Conservation (phyloP, 2,888 invertebrate species). For the Hypomecis punctinalis region DNA sequence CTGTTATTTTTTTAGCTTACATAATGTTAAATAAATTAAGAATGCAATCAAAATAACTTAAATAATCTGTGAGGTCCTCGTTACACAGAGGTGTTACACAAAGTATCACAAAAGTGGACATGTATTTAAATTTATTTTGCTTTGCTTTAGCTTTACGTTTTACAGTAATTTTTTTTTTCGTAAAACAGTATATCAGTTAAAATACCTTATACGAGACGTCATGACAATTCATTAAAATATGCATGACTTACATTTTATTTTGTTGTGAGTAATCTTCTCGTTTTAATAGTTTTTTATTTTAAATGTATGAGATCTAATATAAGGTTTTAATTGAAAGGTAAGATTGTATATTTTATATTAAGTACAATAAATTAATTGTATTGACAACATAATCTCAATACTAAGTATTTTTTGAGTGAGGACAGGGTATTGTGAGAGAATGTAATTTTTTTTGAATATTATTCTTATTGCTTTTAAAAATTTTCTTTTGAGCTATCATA, state of each 20-base stretch:
- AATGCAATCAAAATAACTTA: slow-evolving; percentile 9
- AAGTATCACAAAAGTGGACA: slow-evolving; percentile 7
- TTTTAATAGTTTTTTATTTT: neutral
- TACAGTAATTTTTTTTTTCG: slow-evolving; percentile 1
- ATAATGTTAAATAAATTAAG: slow-evolving; percentile 13
- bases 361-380: neutral
- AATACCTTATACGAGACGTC: slow-evolving; percentile 5
- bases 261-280: neutral
- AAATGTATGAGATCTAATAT: slow-evolving; percentile 3
- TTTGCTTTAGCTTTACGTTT: slow-evolving; percentile 4
- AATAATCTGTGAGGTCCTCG: slow-evolving; percentile 9
- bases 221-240: slow-evolving; percentile 5
- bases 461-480: too few species aligned
- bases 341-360: slow-evolving; percentile 5
- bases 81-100: slow-evolving; percentile 5
- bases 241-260: slow-evolving; percentile 3
- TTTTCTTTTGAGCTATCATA: too few species aligned
- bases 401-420: too few species aligned
- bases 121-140: slow-evolving; percentile 6
- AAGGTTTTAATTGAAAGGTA: slow-evolving; percentile 5
- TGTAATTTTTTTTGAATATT: slow-evolving; percentile 11
- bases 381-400: slow-evolving; percentile 5
- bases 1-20: slow-evolving; percentile 12
- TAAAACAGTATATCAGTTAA: slow-evolving; percentile 7
- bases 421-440: slow-evolving; percentile 7